phyloP scores from a whole-genome alignment of 2,888 invertebrate genomes.

The Liodrosophila aerea region DNA sequence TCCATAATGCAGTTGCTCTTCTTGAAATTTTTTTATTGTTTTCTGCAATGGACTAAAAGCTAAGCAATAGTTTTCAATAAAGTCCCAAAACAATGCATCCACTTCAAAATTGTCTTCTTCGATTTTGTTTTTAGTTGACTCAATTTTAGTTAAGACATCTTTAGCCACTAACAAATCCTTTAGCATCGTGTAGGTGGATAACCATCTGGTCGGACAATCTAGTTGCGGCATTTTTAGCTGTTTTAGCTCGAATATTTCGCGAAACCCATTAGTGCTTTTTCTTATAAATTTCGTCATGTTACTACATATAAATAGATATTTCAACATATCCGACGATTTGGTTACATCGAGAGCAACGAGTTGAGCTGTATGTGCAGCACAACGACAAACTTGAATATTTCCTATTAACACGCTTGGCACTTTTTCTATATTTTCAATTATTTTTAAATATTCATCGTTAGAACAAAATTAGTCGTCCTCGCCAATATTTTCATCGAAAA shows the following conservation, averaged over 20 bases:
- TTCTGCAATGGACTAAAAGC: no score
- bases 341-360: constrained; percentile 33
- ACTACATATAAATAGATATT: constrained; percentile 23
- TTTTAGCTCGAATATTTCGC: constrained; percentile 12
- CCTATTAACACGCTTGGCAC: constrained; percentile 8
- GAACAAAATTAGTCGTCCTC: constrained; percentile 4
- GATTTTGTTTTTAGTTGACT: constrained; percentile 20
- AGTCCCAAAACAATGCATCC: constrained; percentile 12
- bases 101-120: constrained; percentile 12
- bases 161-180: constrained; percentile 13
- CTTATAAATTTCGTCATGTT: constrained; percentile 28
- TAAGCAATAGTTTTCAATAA: neutral
- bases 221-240: constrained; percentile 28
- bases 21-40: no score
- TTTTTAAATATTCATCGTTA: constrained; percentile 21
- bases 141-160: constrained; percentile 15
- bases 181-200: constrained; percentile 26
- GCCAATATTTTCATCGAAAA: constrained; percentile 5
- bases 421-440: constrained; percentile 17
- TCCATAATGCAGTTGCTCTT: no score
- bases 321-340: constrained; percentile 16
- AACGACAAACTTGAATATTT: constrained; percentile 28
- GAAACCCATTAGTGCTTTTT: constrained; percentile 8
- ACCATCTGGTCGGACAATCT: constrained; percentile 32
- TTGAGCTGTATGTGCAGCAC: constrained; percentile 39